phyloP scores from a whole-genome alignment of 2,888 invertebrate species.

The Eupelmus urozonus region DNA sequence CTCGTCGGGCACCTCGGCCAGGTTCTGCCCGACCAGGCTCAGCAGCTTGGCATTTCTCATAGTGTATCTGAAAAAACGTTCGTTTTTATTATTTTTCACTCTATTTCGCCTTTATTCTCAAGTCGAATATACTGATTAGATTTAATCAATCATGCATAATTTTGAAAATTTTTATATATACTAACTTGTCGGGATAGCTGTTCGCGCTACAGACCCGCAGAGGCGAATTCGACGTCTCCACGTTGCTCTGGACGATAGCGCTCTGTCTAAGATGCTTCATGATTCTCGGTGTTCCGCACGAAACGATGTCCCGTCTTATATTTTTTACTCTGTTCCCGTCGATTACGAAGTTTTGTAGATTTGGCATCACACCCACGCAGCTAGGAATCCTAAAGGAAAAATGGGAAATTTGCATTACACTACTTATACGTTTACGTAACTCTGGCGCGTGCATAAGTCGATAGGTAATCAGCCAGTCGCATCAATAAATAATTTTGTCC shows the following conservation, averaged over 20 bases:
- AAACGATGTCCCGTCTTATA: conserved; percentile 89
- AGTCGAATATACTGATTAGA: conserved; percentile 14
- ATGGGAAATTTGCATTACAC: neutral
- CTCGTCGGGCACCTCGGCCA: conserved; percentile 83
- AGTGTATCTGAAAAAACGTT: conserved; percentile 78
- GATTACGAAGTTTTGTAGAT: conserved; percentile 88
- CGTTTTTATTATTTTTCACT: neutral
- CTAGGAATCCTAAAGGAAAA: conserved; percentile 82
- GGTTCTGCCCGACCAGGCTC: conserved; percentile 82
- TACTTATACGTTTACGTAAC: neutral
- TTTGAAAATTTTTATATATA: neutral
- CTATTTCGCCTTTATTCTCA: too few relatives aligned
- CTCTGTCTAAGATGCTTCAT: conserved; percentile 87
- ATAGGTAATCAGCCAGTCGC: neutral
- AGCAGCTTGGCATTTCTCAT: conserved; percentile 81
- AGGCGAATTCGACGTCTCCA: conserved; percentile 75
- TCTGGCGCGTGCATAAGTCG: neutral
- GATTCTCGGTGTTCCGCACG: conserved; percentile 90
- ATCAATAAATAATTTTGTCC: neutral
- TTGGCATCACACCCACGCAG: conserved; percentile 84
- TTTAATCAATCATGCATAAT: neutral
- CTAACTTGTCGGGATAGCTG: conserved; percentile 80
- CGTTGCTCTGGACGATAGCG: conserved; percentile 76
- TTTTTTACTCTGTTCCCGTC: conserved; percentile 92
- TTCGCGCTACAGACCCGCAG: conserved; percentile 64